These are phyloP conservation scores for Scomber scombrus DNA, from an alignment of 2,113 vertebrate species.

Conservation along the genomic window DNA sequence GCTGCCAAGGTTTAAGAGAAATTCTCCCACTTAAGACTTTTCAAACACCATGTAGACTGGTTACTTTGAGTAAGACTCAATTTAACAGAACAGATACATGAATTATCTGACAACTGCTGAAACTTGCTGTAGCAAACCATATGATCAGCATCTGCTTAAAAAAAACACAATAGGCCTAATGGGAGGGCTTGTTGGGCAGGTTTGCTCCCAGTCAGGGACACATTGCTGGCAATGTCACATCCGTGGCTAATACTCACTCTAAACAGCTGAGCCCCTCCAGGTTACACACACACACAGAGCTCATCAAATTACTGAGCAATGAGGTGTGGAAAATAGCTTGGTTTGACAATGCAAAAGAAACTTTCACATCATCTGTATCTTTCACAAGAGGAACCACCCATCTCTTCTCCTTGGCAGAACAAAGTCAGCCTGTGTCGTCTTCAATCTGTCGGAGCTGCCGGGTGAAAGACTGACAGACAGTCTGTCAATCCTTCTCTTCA, in stretches of 20 bases:
- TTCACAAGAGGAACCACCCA: constrained; percentile 24
- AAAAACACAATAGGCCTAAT: constrained; percentile 8
- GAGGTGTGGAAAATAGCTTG: constrained; percentile 51
- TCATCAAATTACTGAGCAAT: constrained; percentile 60
- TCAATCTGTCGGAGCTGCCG: constrained; percentile 23
- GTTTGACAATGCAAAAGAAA: constrained; percentile 46
- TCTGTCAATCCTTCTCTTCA: constrained; percentile 8
- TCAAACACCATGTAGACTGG: too few species aligned
- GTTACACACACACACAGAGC: constrained; percentile 45
- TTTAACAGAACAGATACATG: too few species aligned
- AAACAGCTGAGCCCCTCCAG: constrained; percentile 60
- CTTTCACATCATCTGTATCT: constrained; percentile 9
- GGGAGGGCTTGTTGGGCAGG: constrained; percentile 21
- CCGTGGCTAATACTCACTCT: constrained; percentile 21
- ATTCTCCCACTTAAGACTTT: too few species aligned
- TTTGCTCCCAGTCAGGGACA: constrained; percentile 19
- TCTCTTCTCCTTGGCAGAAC: constrained; percentile 14
- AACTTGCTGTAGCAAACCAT: background rate
- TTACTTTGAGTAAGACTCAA: too few species aligned
- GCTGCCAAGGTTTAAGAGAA: too few species aligned
- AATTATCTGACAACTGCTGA: too few species aligned
- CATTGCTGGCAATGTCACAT: constrained; percentile 34
- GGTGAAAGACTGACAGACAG: constrained; percentile 27
- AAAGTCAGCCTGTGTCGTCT: constrained; percentile 31
- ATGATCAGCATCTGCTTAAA: constrained; percentile 1